phyloP scores from a whole-genome alignment of 2,113 vertebrate genomes.

The Xiphorhynchus elegans region DNA sequence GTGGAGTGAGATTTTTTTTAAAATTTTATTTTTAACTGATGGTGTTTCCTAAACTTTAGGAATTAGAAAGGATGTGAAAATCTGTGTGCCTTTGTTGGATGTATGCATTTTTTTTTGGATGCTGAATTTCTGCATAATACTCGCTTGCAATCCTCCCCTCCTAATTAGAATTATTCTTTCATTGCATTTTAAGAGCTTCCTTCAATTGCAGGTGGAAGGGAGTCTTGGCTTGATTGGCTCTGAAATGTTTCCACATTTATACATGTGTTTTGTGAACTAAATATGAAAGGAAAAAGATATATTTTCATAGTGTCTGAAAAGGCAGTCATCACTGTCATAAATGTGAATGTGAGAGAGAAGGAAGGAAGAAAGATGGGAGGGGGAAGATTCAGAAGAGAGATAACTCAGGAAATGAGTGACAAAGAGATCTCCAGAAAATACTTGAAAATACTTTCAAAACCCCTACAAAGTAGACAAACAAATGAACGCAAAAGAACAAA shows the following conservation, averaged over 20 bases:
- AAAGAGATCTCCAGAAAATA: background rate
- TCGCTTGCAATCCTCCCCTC: background rate
- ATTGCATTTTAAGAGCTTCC: background rate
- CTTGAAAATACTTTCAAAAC: background rate
- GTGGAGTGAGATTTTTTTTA: background rate
- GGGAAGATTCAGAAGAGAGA: background rate
- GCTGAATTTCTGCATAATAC: background rate
- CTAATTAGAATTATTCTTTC: conserved; percentile 27
- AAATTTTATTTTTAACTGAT: background rate
- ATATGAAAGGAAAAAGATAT: background rate
- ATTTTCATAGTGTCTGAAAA: conserved; percentile 5
- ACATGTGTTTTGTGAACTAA: background rate
- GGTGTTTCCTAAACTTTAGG: background rate
- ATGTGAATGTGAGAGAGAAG: background rate
- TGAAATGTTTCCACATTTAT: background rate
- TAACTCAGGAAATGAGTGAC: background rate
- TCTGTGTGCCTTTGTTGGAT: background rate
- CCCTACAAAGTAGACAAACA: background rate
- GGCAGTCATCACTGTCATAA: background rate
- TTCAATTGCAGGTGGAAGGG: background rate
- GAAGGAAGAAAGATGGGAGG: background rate
- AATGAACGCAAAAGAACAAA: background rate
- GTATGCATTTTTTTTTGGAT: background rate
- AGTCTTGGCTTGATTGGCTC: conserved; percentile 3
- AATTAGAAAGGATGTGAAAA: background rate